Base-by-base conservation (phyloP, 2,888 invertebrate genomes). In the Sceliomorpha sp. region DNA sequence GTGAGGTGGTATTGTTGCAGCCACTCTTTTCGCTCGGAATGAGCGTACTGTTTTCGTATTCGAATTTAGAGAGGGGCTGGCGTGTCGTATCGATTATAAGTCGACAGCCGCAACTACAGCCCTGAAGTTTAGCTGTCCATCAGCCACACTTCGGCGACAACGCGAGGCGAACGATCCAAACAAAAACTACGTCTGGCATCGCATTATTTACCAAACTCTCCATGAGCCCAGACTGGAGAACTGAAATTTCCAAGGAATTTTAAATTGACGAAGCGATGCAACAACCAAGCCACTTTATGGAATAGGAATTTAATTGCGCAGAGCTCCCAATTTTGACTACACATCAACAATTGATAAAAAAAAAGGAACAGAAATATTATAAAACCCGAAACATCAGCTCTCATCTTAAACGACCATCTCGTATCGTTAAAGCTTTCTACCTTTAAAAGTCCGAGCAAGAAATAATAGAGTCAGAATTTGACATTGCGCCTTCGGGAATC, bases 71-170 rank as follows among this genome's bases (percentile, higher is more conserved):
- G 47, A 74, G 73, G 69, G 69, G 67, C 62, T 72, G 73, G 76
- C 82, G 81, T 83, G 82, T 82, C 80, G 81, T 82, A 82, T 83
- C 80, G 82, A 82, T 82, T 83, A 81, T 84, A 83, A 83, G 77
- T 81, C 83, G 83, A 83, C 82, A 83, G 82, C 79, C 81, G 80
- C 73, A 76, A 79, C 76, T 72, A 75, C 76, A 72, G 67, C 73
- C n/a, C 77, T 77, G 76, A 75, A 74, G 64, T 72, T 59, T 62
- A 73, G 60, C 72, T 73, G 76, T 79, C 73, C 75, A 78, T 81
- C 81, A 80, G 76, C 76, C 74, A 70, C 42, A 66, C 72, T 62
- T 72, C 66, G 60, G 44, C 64, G 66, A 64, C 66, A 66, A 58
- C 62, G 63, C 55, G 67, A 67, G 67, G 60, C 69, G 63, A 72